These are phyloP conservation scores for Pseudopleuronectes americanus DNA, from an alignment of 2,797 vertebrate genomes.

Conservation along the genomic window DNA sequence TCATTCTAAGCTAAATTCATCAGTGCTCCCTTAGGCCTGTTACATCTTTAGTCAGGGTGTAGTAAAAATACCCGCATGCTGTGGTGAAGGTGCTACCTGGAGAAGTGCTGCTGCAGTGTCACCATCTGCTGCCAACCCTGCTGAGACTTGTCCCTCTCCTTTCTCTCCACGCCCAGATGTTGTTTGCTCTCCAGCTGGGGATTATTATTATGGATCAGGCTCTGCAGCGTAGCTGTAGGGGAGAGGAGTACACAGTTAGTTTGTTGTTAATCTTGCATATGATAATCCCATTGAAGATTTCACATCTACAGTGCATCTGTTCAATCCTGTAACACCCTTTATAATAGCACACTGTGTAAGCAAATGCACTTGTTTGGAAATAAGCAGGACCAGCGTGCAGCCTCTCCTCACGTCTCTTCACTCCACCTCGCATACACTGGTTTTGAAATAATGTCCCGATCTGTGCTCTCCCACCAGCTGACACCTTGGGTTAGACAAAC, in stretches of 20 bases:
- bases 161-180: slow-evolving; percentile 62
- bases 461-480: slow-evolving; percentile 24
- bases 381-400: too few relatives aligned
- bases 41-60: too few relatives aligned
- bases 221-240: slow-evolving; percentile 67
- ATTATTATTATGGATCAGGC: slow-evolving; percentile 46
- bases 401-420: too few relatives aligned
- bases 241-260: slow-evolving; percentile 48
- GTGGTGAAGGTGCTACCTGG: slow-evolving; percentile 67
- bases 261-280: slow-evolving; percentile 57
- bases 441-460: slow-evolving; percentile 23
- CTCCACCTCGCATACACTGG: slow-evolving; percentile 12
- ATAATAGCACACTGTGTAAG: too few relatives aligned
- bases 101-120: slow-evolving; percentile 81
- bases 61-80: neutral
- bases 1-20: too few relatives aligned
- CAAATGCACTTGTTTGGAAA: too few relatives aligned
- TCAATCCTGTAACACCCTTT: neutral
- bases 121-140: slow-evolving; percentile 74
- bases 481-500: slow-evolving; percentile 30
- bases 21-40: neutral
- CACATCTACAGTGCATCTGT: slow-evolving; percentile 47
- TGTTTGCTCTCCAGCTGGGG: slow-evolving; percentile 64
- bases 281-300: slow-evolving; percentile 54
- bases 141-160: slow-evolving; percentile 51